Base-by-base conservation (phyloP, 2,797 vertebrate species). In the Ptychadena robeensis region DNA sequence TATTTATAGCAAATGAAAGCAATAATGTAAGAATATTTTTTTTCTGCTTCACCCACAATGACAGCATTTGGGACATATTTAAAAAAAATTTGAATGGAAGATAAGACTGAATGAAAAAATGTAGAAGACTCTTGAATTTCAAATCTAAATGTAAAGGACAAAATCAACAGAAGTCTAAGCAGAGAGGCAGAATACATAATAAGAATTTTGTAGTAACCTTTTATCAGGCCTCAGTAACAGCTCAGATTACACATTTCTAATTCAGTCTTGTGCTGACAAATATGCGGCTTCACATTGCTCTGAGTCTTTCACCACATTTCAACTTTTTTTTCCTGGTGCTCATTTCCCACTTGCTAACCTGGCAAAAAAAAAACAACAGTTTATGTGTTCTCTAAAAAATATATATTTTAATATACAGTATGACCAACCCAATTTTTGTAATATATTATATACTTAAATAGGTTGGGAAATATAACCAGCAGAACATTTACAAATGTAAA, bases 231-330 rank as follows among this genome's bases (percentile, higher is more conserved):
- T 53, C 53, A 73, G n/a, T 44, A 38, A 70, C 63, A 59, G 63
- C 22, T 84, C 76, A 68, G 48, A 68, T 84, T 84, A 73, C 82
- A 63, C 64, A 35, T 25, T 27, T 79, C 63, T 68, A 40, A 73
- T 80, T 79, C 27, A 40, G 64, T 74, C 44, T 74, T 68, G 79
- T 73, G 64, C 77, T 84, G 76, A 84, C 76, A 84, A 80, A 74
- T 73, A 64, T 74, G 76, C 74, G 82, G 76, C 80, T 84, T 80
- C 76, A 76, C 70, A 48, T 44, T 73, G 61, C 76, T 83, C 61
- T 73, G 32, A 79, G 69, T 68, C 69, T 84, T 79, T 80, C 70
- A 84, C 82, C 76, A 80, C 82, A 74, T 73, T 5, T 65, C 63
- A 61, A 22, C 10, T 65, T 64, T 73, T 9, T 68, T 81, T 65